Conservation (phyloP, 2,888 invertebrate species). For the Cryptus armator region DNA sequence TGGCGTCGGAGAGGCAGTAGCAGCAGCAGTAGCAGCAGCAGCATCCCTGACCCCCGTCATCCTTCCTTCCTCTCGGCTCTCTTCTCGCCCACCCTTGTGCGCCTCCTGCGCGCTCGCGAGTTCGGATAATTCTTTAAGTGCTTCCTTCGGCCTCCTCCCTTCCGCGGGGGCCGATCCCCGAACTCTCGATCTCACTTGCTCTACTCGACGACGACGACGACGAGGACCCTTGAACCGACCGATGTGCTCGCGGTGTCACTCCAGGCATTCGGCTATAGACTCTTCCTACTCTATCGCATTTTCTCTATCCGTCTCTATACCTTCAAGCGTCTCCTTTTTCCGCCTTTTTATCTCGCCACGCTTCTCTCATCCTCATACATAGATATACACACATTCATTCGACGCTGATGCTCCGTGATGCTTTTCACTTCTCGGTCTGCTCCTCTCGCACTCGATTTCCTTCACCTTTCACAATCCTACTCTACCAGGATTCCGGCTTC, state of each 20-base stretch:
- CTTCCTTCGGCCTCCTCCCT: conserved; percentile 80
- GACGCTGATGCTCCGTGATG: conserved; percentile 25
- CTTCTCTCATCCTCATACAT: conserved; percentile 17
- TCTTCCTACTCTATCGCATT: conserved; percentile 50
- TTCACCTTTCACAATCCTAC: conserved; percentile 56
- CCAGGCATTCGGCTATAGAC: conserved; percentile 64
- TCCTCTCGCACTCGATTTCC: conserved; percentile 74
- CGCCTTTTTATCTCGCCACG: conserved; percentile 38
- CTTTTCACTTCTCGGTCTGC: conserved; percentile 62
- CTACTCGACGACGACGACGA: conserved; percentile 46
- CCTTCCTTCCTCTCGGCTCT: conserved; percentile 70
- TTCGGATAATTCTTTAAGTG: conserved; percentile 85
- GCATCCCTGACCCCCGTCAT: conserved; percentile 79
- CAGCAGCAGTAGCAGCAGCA: conserved; percentile 73
- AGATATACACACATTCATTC: conserved; percentile 29
- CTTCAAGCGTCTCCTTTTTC: conserved; percentile 23
- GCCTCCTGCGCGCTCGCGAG: conserved; percentile 75
- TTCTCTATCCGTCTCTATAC: conserved; percentile 31
- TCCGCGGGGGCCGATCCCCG: conserved; percentile 72
- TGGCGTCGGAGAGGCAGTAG: conserved; percentile 77
- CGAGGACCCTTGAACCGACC: conserved; percentile 64
- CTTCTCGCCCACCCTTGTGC: conserved; percentile 42
- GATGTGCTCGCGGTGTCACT: conserved; percentile 73
- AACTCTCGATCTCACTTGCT: conserved; percentile 62
- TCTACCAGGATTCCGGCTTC: conserved; percentile 58